Conservation (phyloP, 2,797 vertebrate species). For the Sciurus vulgaris region DNA sequence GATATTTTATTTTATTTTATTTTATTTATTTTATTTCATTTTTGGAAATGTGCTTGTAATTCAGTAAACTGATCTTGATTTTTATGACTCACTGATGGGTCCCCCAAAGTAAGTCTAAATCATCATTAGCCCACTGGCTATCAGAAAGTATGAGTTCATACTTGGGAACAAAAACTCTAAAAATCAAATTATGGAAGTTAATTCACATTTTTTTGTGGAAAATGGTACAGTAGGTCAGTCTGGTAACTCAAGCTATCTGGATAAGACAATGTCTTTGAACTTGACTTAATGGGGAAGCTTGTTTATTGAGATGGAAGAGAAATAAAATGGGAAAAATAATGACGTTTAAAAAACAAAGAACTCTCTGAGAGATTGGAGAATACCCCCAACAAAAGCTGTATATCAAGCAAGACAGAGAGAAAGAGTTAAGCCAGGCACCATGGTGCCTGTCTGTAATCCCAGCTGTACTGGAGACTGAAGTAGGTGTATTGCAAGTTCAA, state of each 20-base stretch:
- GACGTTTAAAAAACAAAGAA: neutral
- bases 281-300: neutral
- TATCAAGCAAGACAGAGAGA: neutral
- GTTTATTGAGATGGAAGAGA: neutral
- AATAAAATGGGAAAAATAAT: neutral
- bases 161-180: neutral
- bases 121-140: neutral
- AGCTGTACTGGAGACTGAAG: too few relatives aligned
- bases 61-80: constrained; percentile 16
- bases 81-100: neutral
- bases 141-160: neutral
- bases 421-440: too few relatives aligned
- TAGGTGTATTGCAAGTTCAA: too few relatives aligned
- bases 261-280: neutral
- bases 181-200: neutral
- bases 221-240: neutral
- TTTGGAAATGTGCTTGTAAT: neutral
- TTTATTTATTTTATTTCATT: neutral
- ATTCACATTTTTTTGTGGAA: neutral
- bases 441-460: too few relatives aligned
- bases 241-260: neutral
- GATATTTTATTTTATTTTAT: neutral
- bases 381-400: neutral
- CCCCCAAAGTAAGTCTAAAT: neutral
- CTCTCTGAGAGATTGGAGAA: neutral